Evolutionary conservation across 2,797 vertebrate genomes (phyloP).

Genomic region (Masticophis lateralis): DNA sequence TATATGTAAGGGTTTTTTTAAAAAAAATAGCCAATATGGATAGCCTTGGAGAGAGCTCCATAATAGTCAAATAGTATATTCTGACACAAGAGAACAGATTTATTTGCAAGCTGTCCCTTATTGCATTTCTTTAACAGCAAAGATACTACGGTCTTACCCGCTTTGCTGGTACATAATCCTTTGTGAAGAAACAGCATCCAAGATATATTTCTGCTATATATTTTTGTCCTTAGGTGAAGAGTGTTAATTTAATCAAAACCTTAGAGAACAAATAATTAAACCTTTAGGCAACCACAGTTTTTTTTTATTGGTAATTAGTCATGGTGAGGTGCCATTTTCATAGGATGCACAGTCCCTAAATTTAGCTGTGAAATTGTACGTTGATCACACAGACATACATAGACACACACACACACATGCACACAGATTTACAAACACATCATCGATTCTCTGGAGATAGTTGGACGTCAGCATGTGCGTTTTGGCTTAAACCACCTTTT

Average conservation of each 20-base stretch:
- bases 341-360: slow-evolving; percentile 73
- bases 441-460: slow-evolving; percentile 71
- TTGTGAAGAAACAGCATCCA: slow-evolving; percentile 55
- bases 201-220: slow-evolving; percentile 27
- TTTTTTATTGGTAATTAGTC: slow-evolving; percentile 76
- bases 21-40: slow-evolving; percentile 14
- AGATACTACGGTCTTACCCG: slow-evolving; percentile 50
- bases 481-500: slow-evolving; percentile 72
- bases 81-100: slow-evolving; percentile 39
- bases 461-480: slow-evolving; percentile 65
- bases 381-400: slow-evolving; percentile 65
- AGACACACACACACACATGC: slow-evolving; percentile 47
- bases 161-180: slow-evolving; percentile 59
- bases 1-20: slow-evolving; percentile 6
- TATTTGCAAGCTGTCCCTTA: slow-evolving; percentile 57
- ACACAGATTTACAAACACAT: slow-evolving; percentile 54
- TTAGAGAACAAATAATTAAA: slow-evolving; percentile 75
- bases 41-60: slow-evolving; percentile 17
- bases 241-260: slow-evolving; percentile 74
- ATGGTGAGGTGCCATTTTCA: slow-evolving; percentile 73
- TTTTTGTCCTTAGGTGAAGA: slow-evolving; percentile 60
- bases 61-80: slow-evolving; percentile 41
- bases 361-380: slow-evolving; percentile 77
- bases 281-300: slow-evolving; percentile 62
- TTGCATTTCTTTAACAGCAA: slow-evolving; percentile 59